Percentiles rank a stretch among this genome's conserved stretches.
Evolutionary conservation across 2,113 vertebrate species (phyloP).

Genomic region (Struthidea cinerea): DNA sequence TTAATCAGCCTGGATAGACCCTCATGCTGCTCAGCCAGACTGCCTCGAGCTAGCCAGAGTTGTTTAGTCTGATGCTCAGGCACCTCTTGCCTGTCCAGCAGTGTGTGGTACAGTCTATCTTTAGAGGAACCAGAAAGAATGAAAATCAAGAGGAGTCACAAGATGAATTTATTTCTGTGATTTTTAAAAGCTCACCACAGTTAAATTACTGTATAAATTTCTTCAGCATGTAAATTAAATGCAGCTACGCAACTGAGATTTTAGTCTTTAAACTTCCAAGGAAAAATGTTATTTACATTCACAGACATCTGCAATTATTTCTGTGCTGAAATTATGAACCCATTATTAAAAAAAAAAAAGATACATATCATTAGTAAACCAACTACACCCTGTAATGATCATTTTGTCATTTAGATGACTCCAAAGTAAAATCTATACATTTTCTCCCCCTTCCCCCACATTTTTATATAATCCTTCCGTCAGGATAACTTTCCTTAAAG

Average conservation of each 20-base stretch:
- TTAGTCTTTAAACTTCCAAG: neutral
- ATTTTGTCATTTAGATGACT: neutral
- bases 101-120: neutral
- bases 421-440: neutral
- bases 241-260: neutral
- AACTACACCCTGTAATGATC: neutral
- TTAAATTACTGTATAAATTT: neutral
- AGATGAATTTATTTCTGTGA: neutral
- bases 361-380: neutral
- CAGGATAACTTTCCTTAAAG: neutral
- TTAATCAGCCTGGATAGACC: neutral
- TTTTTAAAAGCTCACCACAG: neutral
- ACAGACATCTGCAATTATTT: neutral
- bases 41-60: neutral
- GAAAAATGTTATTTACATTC: neutral
- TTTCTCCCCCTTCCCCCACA: neutral
- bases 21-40: neutral
- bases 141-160: neutral
- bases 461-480: neutral
- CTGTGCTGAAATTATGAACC: neutral
- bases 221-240: neutral
- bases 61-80: neutral
- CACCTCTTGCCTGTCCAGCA: neutral
- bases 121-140: neutral
- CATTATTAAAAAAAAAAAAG: neutral